Conservation (phyloP, 2,797 vertebrate species). For the Nasua narica region DNA sequence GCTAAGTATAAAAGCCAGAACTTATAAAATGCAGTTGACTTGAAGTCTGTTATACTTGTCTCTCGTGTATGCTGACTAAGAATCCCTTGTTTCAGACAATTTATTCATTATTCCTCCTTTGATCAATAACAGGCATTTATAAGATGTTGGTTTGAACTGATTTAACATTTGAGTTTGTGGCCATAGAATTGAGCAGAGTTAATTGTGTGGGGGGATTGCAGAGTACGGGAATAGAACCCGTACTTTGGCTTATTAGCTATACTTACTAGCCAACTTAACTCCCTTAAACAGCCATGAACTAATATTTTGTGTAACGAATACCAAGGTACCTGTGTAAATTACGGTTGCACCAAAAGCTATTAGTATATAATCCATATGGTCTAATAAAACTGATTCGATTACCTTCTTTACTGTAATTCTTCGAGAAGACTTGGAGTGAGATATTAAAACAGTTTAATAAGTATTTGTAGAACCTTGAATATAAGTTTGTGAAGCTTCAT, state of each 20-base stretch:
- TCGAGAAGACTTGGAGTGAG: background rate
- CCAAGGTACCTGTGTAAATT: background rate
- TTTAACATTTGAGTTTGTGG: constrained; percentile 24
- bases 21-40: background rate
- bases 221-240: background rate
- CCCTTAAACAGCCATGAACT: background rate
- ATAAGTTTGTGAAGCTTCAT: background rate
- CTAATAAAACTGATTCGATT: background rate
- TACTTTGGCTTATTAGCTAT: background rate
- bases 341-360: background rate
- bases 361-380: background rate
- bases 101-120: background rate
- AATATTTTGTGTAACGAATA: background rate
- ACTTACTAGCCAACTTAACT: background rate
- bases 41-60: background rate
- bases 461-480: background rate
- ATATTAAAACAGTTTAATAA: background rate
- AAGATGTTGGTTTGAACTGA: constrained; percentile 2
- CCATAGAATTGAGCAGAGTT: background rate
- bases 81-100: background rate
- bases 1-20: background rate
- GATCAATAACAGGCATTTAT: background rate
- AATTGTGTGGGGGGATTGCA: background rate
- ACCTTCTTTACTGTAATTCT: background rate
- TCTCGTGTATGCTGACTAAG: background rate